phyloP scores from a whole-genome alignment of 2,113 vertebrate species.

The Centropus bengalensis region DNA sequence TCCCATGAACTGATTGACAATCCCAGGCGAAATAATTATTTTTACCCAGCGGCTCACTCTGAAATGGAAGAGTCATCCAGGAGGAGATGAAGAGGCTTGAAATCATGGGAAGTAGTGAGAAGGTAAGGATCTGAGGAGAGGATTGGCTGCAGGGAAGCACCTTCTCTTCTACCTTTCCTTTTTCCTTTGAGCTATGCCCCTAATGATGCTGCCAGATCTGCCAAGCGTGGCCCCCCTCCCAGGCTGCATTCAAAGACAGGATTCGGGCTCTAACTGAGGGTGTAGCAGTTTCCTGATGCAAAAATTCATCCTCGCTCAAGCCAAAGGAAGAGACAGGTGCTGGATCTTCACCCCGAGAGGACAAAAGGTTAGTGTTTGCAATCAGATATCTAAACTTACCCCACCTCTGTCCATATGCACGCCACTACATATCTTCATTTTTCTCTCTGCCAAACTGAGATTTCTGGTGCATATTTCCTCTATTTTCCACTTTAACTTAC shows the following conservation, averaged over 20 bases:
- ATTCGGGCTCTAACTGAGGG: background rate
- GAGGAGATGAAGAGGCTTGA: background rate
- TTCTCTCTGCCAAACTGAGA: background rate
- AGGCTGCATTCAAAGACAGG: background rate
- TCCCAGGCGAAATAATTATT: background rate
- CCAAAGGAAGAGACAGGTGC: background rate
- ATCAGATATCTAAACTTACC: background rate
- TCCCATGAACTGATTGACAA: slow-evolving; percentile 12
- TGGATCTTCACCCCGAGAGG: background rate
- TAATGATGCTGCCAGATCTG: background rate
- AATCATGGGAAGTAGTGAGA: background rate
- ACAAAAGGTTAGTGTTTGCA: background rate
- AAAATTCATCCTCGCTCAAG: background rate
- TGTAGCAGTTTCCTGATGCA: background rate
- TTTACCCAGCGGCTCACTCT: background rate
- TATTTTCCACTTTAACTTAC: rapidly evolving
- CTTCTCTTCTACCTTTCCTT: background rate
- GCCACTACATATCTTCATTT: background rate
- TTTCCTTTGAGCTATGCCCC: background rate
- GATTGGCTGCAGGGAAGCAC: background rate
- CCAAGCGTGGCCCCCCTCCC: background rate
- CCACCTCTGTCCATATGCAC: rapidly evolving
- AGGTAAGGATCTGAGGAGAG: background rate
- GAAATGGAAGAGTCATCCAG: background rate
- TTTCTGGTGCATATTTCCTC: background rate